Evolutionary conservation across 2,113 vertebrate species (phyloP).

Genomic region (Apeltes quadracus): DNA sequence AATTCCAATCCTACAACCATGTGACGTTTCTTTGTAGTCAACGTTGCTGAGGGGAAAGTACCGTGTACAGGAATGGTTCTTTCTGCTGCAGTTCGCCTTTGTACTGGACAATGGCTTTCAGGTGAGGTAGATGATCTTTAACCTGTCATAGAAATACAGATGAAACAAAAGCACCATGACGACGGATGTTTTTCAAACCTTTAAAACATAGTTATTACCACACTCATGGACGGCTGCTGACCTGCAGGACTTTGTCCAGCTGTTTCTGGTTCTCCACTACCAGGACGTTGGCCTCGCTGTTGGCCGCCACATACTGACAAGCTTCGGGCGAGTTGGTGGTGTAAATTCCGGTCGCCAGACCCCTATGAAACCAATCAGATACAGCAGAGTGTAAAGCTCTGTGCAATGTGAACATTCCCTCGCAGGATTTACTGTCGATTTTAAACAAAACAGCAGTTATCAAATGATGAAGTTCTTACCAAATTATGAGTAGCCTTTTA

Average conservation of each 20-base stretch:
- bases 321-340: slow-evolving; percentile 82
- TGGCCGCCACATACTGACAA: slow-evolving; percentile 78
- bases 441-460: not conserved
- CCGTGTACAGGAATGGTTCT: slow-evolving; percentile 75
- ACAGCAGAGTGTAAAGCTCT: not conserved
- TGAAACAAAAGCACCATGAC: not conserved
- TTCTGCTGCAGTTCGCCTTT: slow-evolving; percentile 80
- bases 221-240: slow-evolving; percentile 28
- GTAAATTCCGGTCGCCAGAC: slow-evolving; percentile 81
- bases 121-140: slow-evolving; percentile 79
- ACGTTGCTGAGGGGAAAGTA: slow-evolving; percentile 54
- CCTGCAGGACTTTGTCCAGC: slow-evolving; percentile 83
- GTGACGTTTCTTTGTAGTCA: not conserved
- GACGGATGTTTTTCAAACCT: not conserved
- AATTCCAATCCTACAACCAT: too few relatives aligned
- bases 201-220: not conserved
- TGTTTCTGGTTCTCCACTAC: slow-evolving; percentile 84
- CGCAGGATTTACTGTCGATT: not conserved
- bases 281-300: slow-evolving; percentile 79
- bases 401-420: not conserved
- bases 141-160: slow-evolving; percentile 58
- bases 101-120: slow-evolving; percentile 85
- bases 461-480: too few relatives aligned
- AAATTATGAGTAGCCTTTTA: too few relatives aligned
- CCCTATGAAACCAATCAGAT: slow-evolving; percentile 62